Percentiles rank a stretch among this genome's conserved stretches.
phyloP scores from a whole-genome alignment of 2,113 vertebrate genomes.

The Furnarius figulus region DNA sequence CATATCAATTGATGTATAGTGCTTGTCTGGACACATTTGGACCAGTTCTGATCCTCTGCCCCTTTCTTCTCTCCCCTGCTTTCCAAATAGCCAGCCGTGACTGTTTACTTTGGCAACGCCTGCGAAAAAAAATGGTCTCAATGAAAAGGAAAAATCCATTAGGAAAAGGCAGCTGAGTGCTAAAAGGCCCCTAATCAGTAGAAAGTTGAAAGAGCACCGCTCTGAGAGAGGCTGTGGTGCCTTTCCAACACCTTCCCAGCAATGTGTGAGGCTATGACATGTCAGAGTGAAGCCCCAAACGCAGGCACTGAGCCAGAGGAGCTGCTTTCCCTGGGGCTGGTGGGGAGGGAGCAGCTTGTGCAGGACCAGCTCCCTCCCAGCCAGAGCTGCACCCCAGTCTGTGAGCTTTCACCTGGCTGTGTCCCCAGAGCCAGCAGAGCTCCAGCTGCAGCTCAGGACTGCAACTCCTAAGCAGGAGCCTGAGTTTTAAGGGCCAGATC shows the following conservation, averaged over 20 bases:
- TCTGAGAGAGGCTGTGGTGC: constrained; percentile 36
- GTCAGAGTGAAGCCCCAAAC: constrained; percentile 60
- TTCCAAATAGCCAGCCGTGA: constrained; percentile 34
- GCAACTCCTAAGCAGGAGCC: no score
- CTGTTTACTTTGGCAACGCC: constrained; percentile 61
- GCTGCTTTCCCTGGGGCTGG: neutral
- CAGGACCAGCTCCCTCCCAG: neutral
- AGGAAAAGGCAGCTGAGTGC: constrained; percentile 66
- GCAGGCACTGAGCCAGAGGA: constrained; percentile 36
- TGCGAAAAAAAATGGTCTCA: neutral
- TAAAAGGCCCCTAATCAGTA: constrained; percentile 71
- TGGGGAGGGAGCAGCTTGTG: neutral
- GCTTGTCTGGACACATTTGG: constrained; percentile 36
- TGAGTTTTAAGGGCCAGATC: no score
- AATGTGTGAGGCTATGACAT: constrained; percentile 64
- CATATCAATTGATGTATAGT: neutral
- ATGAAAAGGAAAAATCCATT: constrained; percentile 69
- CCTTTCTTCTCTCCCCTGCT: constrained; percentile 25
- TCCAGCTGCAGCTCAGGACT: no score
- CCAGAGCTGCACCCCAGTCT: neutral
- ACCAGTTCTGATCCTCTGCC: neutral
- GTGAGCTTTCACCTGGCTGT: no score
- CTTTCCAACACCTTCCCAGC: constrained; percentile 62
- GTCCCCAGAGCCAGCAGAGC: neutral
- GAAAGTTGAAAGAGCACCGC: constrained; percentile 61